Conservation (phyloP, 2,888 invertebrate genomes). For the Drosophila nr. fundita region DNA sequence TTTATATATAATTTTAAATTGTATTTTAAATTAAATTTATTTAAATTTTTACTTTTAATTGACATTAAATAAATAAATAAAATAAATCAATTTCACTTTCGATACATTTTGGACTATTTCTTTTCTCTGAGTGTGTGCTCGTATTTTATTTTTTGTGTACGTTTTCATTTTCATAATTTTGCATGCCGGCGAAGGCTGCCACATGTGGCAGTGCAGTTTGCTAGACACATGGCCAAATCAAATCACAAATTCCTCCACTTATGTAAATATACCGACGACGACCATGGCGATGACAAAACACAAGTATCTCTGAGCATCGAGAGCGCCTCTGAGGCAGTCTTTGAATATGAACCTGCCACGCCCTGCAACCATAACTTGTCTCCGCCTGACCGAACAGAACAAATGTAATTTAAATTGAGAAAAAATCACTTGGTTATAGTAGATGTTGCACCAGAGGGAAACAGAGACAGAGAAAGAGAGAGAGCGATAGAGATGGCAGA, state of each 20-base stretch:
- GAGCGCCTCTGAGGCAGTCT: slow-evolving; percentile 23
- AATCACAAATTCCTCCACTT: slow-evolving; percentile 50
- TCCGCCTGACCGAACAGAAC: slow-evolving; percentile 32
- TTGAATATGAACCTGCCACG: slow-evolving; percentile 30
- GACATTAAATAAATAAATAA: too few relatives aligned
- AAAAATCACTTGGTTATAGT: slow-evolving; percentile 25
- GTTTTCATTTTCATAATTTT: slow-evolving; percentile 69
- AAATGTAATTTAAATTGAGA: slow-evolving; percentile 63
- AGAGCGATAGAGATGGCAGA: not conserved
- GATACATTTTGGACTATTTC: accelerated
- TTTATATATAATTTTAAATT: too few relatives aligned
- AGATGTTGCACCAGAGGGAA: not conserved
- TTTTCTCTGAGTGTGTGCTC: not conserved
- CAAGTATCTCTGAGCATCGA: slow-evolving; percentile 14
- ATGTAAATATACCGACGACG: slow-evolving; percentile 56
- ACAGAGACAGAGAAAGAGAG: not conserved
- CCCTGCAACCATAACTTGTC: slow-evolving; percentile 27
- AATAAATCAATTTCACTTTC: not conserved
- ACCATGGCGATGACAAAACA: slow-evolving; percentile 14
- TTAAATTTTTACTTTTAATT: too few relatives aligned
- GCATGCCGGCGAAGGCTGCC: slow-evolving; percentile 26
- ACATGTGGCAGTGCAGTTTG: slow-evolving; percentile 31
- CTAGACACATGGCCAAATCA: slow-evolving; percentile 30
- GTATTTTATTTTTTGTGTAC: slow-evolving; percentile 5
- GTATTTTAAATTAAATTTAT: too few relatives aligned